Conservation (phyloP, 2,888 invertebrate genomes). For the Aspidiotus rigidus region DNA sequence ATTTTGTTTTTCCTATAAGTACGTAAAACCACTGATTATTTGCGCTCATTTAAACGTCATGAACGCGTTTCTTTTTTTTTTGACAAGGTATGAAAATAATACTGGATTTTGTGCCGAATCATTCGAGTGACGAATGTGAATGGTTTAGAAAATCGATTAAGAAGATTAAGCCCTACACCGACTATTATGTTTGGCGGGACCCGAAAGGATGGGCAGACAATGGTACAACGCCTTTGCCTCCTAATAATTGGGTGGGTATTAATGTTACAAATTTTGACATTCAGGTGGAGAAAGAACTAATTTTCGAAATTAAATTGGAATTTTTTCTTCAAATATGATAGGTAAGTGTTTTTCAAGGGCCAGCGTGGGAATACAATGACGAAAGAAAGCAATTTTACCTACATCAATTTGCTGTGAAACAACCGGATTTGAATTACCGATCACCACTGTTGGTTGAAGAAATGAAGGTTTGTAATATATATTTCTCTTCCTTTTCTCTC, state of each 20-base stretch:
- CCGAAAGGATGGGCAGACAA: slow-evolving; percentile 42
- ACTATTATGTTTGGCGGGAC: slow-evolving; percentile 68
- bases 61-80: background rate
- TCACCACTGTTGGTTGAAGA: slow-evolving; percentile 46
- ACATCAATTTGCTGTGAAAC: slow-evolving; percentile 55
- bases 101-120: slow-evolving; percentile 62
- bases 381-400: slow-evolving; percentile 56
- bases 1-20: too few relatives aligned
- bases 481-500: background rate
- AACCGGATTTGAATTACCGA: slow-evolving; percentile 61
- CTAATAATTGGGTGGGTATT: slow-evolving; percentile 64
- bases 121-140: slow-evolving; percentile 64
- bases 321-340: background rate
- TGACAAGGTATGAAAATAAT: slow-evolving; percentile 51
- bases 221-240: slow-evolving; percentile 51
- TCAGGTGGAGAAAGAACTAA: too few relatives aligned
- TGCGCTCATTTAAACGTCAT: too few relatives aligned
- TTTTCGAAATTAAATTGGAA: too few relatives aligned
- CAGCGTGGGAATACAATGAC: slow-evolving; percentile 60
- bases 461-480: slow-evolving; percentile 24
- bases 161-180: slow-evolving; percentile 53
- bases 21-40: too few relatives aligned
- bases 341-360: slow-evolving; percentile 36
- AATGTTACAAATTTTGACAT: too few relatives aligned
- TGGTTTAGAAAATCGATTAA: slow-evolving; percentile 70